A percentile compares a stretch with the other conserved stretches of the same genome.
Conservation (phyloP, 1,140 invertebrate species). For the Gryon sp. region DNA sequence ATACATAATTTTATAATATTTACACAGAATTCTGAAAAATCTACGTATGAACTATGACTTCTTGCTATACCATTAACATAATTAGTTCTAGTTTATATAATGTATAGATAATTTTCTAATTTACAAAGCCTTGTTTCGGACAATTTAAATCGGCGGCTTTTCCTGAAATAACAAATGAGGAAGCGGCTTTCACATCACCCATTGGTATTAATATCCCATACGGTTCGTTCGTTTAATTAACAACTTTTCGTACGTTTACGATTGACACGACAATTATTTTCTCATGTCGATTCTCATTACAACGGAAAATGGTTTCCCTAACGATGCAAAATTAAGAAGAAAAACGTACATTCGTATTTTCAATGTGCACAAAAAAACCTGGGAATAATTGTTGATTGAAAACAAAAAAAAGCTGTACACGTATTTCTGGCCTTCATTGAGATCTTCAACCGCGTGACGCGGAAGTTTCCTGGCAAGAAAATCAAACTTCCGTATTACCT, state of each 20-base stretch:
- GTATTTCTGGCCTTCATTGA: conserved; percentile 24
- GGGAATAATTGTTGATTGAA: background rate
- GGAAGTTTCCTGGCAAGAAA: conserved; percentile 54
- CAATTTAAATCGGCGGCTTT: conserved; percentile 22
- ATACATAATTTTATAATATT: no score
- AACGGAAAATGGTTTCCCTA: background rate
- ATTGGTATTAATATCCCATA: conserved; percentile 29
- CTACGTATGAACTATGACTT: no score
- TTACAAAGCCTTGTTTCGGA: conserved; percentile 9
- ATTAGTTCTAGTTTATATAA: conserved; percentile 38
- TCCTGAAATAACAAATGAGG: conserved; percentile 53
- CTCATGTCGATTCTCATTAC: background rate
- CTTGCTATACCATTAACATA: conserved; percentile 44
- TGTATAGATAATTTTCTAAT: conserved; percentile 39
- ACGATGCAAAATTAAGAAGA: conserved; percentile 3
- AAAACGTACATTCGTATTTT: background rate
- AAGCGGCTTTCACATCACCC: conserved; percentile 50
- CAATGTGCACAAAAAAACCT: no score
- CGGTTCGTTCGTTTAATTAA: conserved; percentile 34
- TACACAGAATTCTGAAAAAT: no score
- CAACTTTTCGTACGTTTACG: conserved; percentile 26
- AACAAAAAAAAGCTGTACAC: no score
- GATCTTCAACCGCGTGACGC: conserved; percentile 43
- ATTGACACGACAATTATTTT: conserved; percentile 17
- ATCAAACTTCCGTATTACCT: conserved; percentile 68